Conservation (phyloP, 2,797 vertebrate genomes). For the Ceyx erithaca region DNA sequence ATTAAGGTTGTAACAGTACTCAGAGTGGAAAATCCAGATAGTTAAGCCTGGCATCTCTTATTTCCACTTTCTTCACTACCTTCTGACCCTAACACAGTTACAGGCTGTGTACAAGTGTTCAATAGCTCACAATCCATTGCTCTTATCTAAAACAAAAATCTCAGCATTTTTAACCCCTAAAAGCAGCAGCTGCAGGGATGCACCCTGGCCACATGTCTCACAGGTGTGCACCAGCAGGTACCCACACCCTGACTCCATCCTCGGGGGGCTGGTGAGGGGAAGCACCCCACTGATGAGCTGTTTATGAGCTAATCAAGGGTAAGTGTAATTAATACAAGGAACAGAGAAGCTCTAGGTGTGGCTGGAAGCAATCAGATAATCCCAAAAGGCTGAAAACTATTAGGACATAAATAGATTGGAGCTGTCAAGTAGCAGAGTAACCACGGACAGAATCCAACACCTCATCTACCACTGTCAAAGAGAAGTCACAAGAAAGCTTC, state of each 20-base stretch:
- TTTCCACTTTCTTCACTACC: neutral
- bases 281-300: neutral
- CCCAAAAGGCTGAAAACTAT: neutral
- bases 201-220: neutral
- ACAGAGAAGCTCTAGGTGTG: neutral
- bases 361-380: neutral
- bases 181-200: neutral
- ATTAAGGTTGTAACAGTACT: neutral
- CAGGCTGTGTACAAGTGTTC: neutral
- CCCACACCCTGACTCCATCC: neutral
- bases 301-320: neutral
- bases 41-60: neutral
- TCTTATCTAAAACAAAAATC: neutral
- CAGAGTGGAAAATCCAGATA: neutral
- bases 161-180: neutral
- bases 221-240: accelerated
- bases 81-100: neutral
- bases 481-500: neutral
- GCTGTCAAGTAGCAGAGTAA: neutral
- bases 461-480: neutral
- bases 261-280: neutral
- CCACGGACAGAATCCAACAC: neutral
- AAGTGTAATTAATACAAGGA: neutral
- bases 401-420: neutral
- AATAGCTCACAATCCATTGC: neutral